These are phyloP conservation scores for Acronicta leporina DNA, from an alignment of 2,888 invertebrate genomes.

Conservation along the genomic window DNA sequence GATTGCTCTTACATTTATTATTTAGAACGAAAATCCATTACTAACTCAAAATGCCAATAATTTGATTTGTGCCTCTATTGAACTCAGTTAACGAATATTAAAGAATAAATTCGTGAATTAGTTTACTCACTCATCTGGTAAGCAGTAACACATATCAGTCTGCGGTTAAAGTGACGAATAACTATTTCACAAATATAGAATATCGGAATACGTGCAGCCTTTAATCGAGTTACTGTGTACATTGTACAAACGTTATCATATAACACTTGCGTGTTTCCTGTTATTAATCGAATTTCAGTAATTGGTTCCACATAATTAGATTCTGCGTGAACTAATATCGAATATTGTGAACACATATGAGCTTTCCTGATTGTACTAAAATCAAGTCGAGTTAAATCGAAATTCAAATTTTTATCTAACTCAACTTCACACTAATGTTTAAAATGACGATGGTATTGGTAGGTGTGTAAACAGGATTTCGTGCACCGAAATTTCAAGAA, in stretches of 20 bases:
- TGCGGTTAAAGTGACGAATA: too few species aligned
- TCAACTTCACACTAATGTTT: slow-evolving; percentile 22
- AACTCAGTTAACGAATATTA: too few species aligned
- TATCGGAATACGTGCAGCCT: not conserved
- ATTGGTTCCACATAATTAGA: slow-evolving; percentile 11
- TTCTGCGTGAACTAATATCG: slow-evolving; percentile 10
- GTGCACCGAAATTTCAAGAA: slow-evolving; percentile 45
- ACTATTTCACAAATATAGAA: too few species aligned
- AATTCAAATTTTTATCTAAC: slow-evolving; percentile 22
- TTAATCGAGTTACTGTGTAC: slow-evolving; percentile 8
- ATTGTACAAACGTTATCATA: not conserved
- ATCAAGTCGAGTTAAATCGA: slow-evolving; percentile 6
- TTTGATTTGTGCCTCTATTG: too few species aligned
- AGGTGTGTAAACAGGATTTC: slow-evolving; percentile 39
- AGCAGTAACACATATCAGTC: not conserved
- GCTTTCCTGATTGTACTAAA: slow-evolving; percentile 10
- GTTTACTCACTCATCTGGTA: too few species aligned
- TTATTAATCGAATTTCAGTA: slow-evolving; percentile 11
- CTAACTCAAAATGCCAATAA: too few species aligned
- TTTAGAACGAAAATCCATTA: too few species aligned
- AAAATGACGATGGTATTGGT: slow-evolving; percentile 35
- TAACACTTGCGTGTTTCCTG: not conserved
- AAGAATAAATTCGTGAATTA: too few species aligned
- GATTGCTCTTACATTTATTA: too few species aligned
- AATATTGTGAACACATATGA: slow-evolving; percentile 19